phyloP scores from a whole-genome alignment of 2,113 vertebrate genomes.

The Sapajus apella region DNA sequence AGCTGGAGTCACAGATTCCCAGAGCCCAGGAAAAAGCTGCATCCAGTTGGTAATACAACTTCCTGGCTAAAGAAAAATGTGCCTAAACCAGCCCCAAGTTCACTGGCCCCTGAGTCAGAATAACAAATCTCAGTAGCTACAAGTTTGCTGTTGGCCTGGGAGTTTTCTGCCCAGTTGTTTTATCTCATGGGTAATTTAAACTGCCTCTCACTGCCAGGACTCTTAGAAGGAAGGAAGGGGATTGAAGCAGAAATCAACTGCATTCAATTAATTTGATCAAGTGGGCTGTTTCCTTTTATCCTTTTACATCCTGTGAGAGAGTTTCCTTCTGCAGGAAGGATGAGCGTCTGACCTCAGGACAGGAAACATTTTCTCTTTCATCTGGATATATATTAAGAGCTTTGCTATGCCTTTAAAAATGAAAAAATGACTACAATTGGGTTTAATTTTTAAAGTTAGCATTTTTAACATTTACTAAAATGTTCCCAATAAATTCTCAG shows the following conservation, averaged over 20 bases:
- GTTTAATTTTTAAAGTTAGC: neutral
- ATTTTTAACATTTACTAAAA: slow-evolving; percentile 17
- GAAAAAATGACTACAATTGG: neutral
- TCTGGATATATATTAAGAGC: neutral
- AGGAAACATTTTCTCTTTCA: neutral
- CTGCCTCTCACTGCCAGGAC: neutral
- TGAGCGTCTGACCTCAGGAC: neutral
- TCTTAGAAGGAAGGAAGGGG: neutral
- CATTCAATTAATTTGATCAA: neutral
- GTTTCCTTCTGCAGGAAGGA: neutral
- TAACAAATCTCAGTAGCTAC: neutral
- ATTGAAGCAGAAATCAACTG: neutral
- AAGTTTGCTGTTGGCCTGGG: neutral
- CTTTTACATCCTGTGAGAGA: neutral
- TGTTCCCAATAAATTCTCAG: neutral
- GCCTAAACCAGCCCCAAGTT: neutral
- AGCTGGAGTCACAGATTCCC: neutral
- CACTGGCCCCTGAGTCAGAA: neutral
- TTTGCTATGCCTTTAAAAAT: neutral
- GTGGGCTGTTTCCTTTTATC: neutral
- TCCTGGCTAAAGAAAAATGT: neutral
- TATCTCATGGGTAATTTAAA: neutral
- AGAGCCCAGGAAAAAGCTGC: neutral
- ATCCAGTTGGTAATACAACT: neutral
- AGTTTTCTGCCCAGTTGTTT: neutral